phyloP scores from a whole-genome alignment of 2,797 vertebrate genomes.

The Leptatherina wallacei region DNA sequence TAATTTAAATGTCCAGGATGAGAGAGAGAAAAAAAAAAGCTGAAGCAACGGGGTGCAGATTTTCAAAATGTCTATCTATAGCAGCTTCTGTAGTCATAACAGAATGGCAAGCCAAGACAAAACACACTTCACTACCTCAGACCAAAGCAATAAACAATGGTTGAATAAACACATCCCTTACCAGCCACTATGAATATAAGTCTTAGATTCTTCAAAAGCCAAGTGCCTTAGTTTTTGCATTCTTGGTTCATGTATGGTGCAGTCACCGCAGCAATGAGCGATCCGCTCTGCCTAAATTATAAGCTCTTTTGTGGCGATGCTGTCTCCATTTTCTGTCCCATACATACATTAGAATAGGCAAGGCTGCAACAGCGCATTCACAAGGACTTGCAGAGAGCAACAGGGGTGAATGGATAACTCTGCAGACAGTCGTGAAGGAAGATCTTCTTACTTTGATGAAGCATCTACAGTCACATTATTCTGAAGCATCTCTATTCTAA shows the following conservation, averaged over 20 bases:
- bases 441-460: slow-evolving; percentile 24
- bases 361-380: slow-evolving; percentile 27
- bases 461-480: slow-evolving; percentile 36
- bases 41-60: slow-evolving; percentile 51
- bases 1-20: slow-evolving; percentile 69
- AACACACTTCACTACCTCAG: slow-evolving; percentile 79
- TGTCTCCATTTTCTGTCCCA: slow-evolving; percentile 72
- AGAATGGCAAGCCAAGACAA: slow-evolving; percentile 78
- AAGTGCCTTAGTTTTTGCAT: slow-evolving; percentile 66
- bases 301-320: slow-evolving; percentile 73
- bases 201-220: slow-evolving; percentile 73
- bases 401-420: slow-evolving; percentile 26
- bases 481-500: slow-evolving; percentile 25
- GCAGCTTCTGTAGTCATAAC: slow-evolving; percentile 80
- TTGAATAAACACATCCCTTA: slow-evolving; percentile 80
- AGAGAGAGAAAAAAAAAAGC: slow-evolving; percentile 43
- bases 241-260: slow-evolving; percentile 75
- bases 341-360: slow-evolving; percentile 71
- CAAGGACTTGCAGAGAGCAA: slow-evolving; percentile 32
- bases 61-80: slow-evolving; percentile 74
- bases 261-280: slow-evolving; percentile 73
- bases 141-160: slow-evolving; percentile 81
- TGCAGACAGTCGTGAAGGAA: slow-evolving; percentile 5
- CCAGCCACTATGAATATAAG: slow-evolving; percentile 74
- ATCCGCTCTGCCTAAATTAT: slow-evolving; percentile 77